A percentile compares a stretch with the other conserved stretches of the same genome.
Evolutionary conservation across 2,888 invertebrate genomes (phyloP).

Genomic region (Rhamnusium bicolor): DNA sequence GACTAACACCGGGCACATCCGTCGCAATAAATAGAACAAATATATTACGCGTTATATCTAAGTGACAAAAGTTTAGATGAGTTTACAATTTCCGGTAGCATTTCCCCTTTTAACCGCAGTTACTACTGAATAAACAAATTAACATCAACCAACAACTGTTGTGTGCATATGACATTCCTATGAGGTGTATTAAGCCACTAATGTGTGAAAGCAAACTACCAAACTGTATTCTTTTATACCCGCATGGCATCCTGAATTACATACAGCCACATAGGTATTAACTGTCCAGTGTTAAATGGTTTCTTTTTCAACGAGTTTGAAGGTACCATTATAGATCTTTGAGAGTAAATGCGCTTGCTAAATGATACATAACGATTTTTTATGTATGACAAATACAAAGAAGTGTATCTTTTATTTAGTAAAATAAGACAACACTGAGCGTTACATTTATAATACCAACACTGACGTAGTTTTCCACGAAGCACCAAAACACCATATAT

Average conservation of each 20-base stretch:
- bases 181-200: slow-evolving; percentile 37
- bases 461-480: too few relatives aligned
- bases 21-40: background rate
- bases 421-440: background rate
- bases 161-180: slow-evolving; percentile 43
- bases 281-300: slow-evolving; percentile 37
- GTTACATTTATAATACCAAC: background rate
- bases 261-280: slow-evolving; percentile 31
- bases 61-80: background rate
- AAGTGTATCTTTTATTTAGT: background rate
- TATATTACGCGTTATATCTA: background rate
- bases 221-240: slow-evolving; percentile 37
- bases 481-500: too few relatives aligned
- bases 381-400: background rate
- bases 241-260: slow-evolving; percentile 32
- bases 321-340: slow-evolving; percentile 17
- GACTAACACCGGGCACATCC: too few relatives aligned
- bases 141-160: slow-evolving; percentile 40
- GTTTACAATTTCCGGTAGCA: slow-evolving; percentile 19
- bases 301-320: slow-evolving; percentile 32
- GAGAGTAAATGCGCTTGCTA: background rate
- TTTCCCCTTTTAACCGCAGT: slow-evolving; percentile 51
- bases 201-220: slow-evolving; percentile 44
- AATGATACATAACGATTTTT: background rate
- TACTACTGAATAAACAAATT: slow-evolving; percentile 53